Percentiles rank a stretch among this genome's conserved stretches.
Conservation (phyloP, 1,140 invertebrate species). For the Rhopalosiphum padi region DNA sequence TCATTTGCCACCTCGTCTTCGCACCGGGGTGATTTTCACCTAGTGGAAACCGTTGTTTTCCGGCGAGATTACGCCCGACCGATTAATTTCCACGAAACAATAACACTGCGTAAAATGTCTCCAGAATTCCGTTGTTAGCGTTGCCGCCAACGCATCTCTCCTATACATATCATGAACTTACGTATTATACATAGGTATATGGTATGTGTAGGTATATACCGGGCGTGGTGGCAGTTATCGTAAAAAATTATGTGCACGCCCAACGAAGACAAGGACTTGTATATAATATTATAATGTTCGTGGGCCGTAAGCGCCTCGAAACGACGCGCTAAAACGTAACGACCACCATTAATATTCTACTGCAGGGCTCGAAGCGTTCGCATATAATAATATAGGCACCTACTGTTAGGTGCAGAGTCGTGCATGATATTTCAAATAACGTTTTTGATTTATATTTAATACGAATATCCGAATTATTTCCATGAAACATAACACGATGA, state of each 20-base stretch:
- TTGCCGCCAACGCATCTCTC: background rate
- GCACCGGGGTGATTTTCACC: too few relatives aligned
- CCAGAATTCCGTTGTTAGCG: background rate
- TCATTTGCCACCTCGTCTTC: background rate
- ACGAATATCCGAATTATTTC: too few relatives aligned
- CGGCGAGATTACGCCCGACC: background rate
- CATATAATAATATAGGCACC: too few relatives aligned
- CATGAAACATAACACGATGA: too few relatives aligned
- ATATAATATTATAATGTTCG: background rate
- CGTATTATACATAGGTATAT: background rate
- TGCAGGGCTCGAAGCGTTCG: background rate
- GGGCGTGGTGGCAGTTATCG: background rate
- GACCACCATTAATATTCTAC: background rate
- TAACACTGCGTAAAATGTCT: background rate
- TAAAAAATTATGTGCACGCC: constrained; percentile 3
- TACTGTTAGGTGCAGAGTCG: background rate
- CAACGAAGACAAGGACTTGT: background rate
- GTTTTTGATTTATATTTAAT: background rate
- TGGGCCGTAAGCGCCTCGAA: background rate
- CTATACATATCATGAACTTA: too few relatives aligned
- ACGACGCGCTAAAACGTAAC: background rate
- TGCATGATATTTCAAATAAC: background rate
- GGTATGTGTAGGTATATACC: background rate
- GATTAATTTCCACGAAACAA: background rate
- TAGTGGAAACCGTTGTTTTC: background rate